Evolutionary conservation across 1,140 invertebrate species (phyloP).

Genomic region (Drosophila lacteicornis): DNA sequence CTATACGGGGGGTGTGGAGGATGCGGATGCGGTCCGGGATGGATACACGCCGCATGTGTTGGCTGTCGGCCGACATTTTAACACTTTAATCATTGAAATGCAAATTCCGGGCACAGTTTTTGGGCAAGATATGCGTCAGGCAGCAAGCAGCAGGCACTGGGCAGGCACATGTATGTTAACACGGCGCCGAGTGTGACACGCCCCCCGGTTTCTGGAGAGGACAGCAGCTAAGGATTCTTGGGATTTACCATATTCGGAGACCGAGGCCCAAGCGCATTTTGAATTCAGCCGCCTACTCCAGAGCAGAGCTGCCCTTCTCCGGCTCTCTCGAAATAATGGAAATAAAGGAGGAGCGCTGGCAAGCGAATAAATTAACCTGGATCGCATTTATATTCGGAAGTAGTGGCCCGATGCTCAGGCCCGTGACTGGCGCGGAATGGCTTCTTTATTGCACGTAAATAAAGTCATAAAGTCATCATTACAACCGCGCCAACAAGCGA

Average conservation of each 20-base stretch:
- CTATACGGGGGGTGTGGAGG: conserved; percentile 7
- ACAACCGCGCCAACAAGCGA: conserved; percentile 65
- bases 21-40: conserved; percentile 4
- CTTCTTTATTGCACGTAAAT: conserved; percentile 80
- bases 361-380: conserved; percentile 75
- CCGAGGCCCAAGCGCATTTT: conserved; percentile 46
- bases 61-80: conserved; percentile 45
- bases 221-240: conserved; percentile 26
- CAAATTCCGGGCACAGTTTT: conserved; percentile 57
- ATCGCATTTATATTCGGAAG: conserved; percentile 74
- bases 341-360: conserved; percentile 33
- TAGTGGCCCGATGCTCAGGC: conserved; percentile 26
- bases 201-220: conserved; percentile 32
- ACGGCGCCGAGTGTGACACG: conserved; percentile 17
- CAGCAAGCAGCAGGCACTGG: conserved; percentile 5
- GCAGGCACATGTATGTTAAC: conserved; percentile 44
- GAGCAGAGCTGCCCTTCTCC: conserved; percentile 14
- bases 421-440: conserved; percentile 44
- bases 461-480: conserved; percentile 83
- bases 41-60: conserved; percentile 28
- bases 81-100: conserved; percentile 78
- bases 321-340: conserved; percentile 25
- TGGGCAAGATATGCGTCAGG: conserved; percentile 42
- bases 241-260: conserved; percentile 67
- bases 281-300: conserved; percentile 58